A percentile compares a stretch with the other conserved stretches of the same genome.
Evolutionary conservation across 2,113 vertebrate genomes (phyloP).

Genomic region (Haemorhous mexicanus): DNA sequence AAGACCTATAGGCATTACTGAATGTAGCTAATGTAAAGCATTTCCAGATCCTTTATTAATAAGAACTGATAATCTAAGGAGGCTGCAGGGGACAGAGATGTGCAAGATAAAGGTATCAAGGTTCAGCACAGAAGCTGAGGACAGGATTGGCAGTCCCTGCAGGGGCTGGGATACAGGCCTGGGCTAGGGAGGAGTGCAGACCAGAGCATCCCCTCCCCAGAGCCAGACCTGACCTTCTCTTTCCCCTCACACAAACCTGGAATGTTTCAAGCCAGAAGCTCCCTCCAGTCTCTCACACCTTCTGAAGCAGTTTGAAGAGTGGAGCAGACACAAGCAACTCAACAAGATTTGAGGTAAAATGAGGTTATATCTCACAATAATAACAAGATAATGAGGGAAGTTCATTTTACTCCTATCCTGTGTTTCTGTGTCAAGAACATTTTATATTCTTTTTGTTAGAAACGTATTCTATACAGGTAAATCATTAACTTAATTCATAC

Average conservation of each 20-base stretch:
- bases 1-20: neutral
- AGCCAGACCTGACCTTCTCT: neutral
- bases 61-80: neutral
- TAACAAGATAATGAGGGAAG: neutral
- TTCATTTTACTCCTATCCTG: neutral
- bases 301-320: neutral
- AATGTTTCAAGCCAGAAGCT: neutral
- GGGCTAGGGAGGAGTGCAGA: no score
- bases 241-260: no score
- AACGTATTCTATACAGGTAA: neutral
- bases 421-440: neutral
- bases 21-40: neutral
- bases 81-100: neutral
- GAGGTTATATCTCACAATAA: neutral
- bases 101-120: neutral
- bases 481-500: neutral
- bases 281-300: neutral
- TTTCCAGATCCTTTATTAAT: neutral
- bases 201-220: fast-evolving
- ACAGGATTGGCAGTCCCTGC: neutral
- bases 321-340: neutral
- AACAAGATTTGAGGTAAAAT: neutral
- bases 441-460: neutral
- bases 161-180: neutral
- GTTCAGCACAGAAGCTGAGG: neutral